Evolutionary conservation across 2,113 vertebrate species (phyloP).

Genomic region (Menura novaehollandiae): DNA sequence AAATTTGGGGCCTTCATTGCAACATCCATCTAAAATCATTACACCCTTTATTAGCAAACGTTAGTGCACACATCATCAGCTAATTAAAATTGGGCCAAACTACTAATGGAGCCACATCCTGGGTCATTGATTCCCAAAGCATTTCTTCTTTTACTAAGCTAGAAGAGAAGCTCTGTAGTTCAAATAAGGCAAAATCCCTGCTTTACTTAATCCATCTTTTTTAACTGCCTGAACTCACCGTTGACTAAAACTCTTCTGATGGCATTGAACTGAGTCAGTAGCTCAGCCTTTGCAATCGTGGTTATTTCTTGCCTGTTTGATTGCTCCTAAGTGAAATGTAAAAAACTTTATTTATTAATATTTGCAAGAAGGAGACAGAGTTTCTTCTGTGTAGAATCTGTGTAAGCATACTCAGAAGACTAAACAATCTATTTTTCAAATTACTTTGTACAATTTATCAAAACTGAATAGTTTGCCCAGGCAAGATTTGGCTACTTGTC

Average conservation of each 20-base stretch:
- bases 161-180: background rate
- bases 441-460: background rate
- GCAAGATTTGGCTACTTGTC: background rate
- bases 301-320: background rate
- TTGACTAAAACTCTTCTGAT: background rate
- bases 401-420: background rate
- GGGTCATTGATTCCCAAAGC: conserved; percentile 36
- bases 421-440: conserved; percentile 19
- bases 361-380: background rate
- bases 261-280: background rate
- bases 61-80: conserved; percentile 22
- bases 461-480: background rate
- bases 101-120: conserved; percentile 34
- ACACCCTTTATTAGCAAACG: conserved; percentile 43
- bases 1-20: conserved; percentile 14
- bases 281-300: background rate
- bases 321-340: conserved; percentile 7
- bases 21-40: conserved; percentile 26
- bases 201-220: background rate
- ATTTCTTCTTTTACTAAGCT: background rate
- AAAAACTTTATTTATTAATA: conserved; percentile 2
- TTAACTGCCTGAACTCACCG: background rate
- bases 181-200: background rate
- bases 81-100: conserved; percentile 56
- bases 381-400: background rate